Conservation (phyloP, 2,797 vertebrate genomes). For the Eulemur coronatus region DNA sequence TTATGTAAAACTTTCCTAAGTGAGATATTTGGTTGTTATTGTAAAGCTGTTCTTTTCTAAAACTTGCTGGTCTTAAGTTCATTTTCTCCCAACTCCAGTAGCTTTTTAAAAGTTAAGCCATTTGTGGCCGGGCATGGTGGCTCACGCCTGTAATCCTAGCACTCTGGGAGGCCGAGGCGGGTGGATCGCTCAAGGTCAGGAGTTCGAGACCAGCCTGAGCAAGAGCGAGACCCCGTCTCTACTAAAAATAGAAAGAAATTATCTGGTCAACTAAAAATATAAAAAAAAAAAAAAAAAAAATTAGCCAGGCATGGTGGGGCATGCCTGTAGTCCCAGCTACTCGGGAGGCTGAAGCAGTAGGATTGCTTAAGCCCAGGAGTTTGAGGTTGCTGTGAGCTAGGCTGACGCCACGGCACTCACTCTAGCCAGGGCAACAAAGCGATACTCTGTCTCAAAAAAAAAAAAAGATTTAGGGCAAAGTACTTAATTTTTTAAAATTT, state of each 20-base stretch:
- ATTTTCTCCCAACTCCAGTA: constrained; percentile 25
- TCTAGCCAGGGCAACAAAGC: too few relatives aligned
- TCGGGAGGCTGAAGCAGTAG: too few relatives aligned
- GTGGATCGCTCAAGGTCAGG: neutral
- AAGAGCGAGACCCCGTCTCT: too few relatives aligned
- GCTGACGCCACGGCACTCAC: too few relatives aligned
- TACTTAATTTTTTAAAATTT: neutral
- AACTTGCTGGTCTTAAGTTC: neutral
- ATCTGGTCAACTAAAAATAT: too few relatives aligned
- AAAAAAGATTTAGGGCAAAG: neutral
- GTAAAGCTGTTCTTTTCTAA: constrained; percentile 33
- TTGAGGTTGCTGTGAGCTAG: too few relatives aligned
- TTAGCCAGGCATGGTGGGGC: too few relatives aligned
- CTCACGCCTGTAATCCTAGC: neutral
- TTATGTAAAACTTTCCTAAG: constrained; percentile 1
- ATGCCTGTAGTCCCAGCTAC: too few relatives aligned
- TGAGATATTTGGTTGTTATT: neutral
- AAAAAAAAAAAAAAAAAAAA: too few relatives aligned
- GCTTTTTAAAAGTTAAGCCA: neutral
- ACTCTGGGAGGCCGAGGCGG: neutral
- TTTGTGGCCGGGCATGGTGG: neutral
- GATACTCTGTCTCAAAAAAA: too few relatives aligned
- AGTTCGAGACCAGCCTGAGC: neutral
- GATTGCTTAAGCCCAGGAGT: too few relatives aligned
- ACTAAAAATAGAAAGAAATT: too few relatives aligned